Evolutionary conservation across 2,888 invertebrate genomes (phyloP), one percentile per base, ranked within the genome.

Genomic region (Heterodera filipjevi): DNA sequence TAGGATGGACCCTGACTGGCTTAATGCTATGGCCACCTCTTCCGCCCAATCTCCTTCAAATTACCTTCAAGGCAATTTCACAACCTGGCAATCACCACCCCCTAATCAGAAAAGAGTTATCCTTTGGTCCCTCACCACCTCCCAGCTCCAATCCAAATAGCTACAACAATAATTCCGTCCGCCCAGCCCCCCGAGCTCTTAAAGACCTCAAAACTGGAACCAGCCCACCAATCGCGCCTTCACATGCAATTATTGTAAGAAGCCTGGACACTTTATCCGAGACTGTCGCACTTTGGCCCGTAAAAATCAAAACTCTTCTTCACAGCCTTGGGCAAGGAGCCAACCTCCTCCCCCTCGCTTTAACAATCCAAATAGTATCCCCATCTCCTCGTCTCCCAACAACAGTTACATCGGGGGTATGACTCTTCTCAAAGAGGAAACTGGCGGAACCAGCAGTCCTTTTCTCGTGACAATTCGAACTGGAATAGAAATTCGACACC

Each of bases 231-330:
- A 44, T 71, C 71, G 49, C n/a, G 14, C 27, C 32, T 2, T 46
- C 44, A 30, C 6, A 10, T 71, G 71, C 71, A 71, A 71, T 32
- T 71, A 71, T 32, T 71, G 71, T 14, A 44, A 71, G n/a, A 71
- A 32, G 32, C 44, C n/a, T 27, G 71, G 71, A 6, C 71, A 71
- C 12, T 14, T 30, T 14, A 71, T 71, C 32, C 27, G n/a, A 12
- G 71, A 71, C 2, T 71, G 71, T 14, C 49, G 30, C 32, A 71
- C 71, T 14, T 22, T 12, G 12, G 49, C 49, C 49, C 49, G 44
- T n/a, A n/a, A n/a, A n/a, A n/a, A n/a, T n/a, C n/a, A n/a, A n/a
- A n/a, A n/a, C n/a, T n/a, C n/a, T n/a, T n/a, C n/a, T n/a, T n/a
- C n/a, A n/a, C n/a, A n/a, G n/a, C n/a, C n/a, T n/a, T n/a, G n/a